Conservation (phyloP, 2,797 vertebrate species). For the Pipistrellus pygmaeus region DNA sequence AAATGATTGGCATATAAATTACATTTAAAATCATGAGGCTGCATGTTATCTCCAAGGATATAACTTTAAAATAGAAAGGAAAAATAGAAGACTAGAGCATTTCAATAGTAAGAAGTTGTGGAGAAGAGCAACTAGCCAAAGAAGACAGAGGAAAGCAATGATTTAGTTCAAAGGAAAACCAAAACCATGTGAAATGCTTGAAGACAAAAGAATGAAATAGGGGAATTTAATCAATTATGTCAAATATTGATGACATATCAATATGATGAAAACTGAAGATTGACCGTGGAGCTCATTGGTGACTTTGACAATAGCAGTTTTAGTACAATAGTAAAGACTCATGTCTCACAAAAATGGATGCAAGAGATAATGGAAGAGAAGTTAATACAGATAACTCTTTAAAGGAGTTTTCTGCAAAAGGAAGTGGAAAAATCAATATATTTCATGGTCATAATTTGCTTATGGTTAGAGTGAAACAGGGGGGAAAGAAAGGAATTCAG, state of each 20-base stretch:
- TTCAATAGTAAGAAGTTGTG: not conserved
- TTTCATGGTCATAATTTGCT: constrained; percentile 1
- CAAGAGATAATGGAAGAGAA: not conserved
- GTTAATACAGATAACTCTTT: not conserved
- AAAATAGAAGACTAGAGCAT: not conserved
- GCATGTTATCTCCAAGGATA: not conserved
- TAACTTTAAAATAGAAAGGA: not conserved
- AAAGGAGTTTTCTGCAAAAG: not conserved
- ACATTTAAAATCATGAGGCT: not conserved
- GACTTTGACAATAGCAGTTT: not conserved
- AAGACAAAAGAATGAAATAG: not conserved
- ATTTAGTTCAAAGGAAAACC: not conserved
- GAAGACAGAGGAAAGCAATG: not conserved
- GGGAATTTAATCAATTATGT: not conserved
- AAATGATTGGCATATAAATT: not conserved
- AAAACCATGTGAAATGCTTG: not conserved
- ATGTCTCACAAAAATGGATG: not conserved
- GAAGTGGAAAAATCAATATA: not conserved
- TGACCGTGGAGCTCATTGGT: not conserved
- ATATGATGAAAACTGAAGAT: not conserved
- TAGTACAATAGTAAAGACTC: not conserved
- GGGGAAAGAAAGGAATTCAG: not conserved
- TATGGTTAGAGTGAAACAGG: not conserved
- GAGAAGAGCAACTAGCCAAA: not conserved
- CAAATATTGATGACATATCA: not conserved